Evolutionary conservation across 2,113 vertebrate genomes (phyloP).

Genomic region (Oncorhynchus gorbuscha): DNA sequence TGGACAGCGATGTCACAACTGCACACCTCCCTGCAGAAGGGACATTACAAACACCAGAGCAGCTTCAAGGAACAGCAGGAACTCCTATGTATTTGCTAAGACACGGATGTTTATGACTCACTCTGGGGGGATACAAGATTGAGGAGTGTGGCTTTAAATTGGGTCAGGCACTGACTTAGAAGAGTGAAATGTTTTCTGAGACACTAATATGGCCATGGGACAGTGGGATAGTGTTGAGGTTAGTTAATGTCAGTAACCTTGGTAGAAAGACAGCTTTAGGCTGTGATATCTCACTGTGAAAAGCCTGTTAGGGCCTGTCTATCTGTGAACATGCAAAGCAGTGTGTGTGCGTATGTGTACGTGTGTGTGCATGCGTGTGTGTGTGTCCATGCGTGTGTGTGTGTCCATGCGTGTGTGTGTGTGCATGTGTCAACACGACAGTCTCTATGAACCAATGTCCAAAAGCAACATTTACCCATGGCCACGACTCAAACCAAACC

Average conservation of each 20-base stretch:
- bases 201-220: background rate
- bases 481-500: background rate
- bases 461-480: conserved; percentile 2
- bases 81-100: too few species aligned
- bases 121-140: too few species aligned
- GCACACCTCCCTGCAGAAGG: background rate
- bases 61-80: background rate
- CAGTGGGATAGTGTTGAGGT: background rate
- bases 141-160: too few species aligned
- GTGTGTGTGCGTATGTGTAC: background rate
- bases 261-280: background rate
- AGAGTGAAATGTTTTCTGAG: background rate
- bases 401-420: too few species aligned
- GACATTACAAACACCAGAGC: background rate
- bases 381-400: background rate
- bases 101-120: too few species aligned
- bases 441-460: background rate
- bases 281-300: background rate
- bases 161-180: too few species aligned
- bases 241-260: background rate
- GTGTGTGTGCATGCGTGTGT: background rate
- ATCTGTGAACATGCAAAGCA: background rate
- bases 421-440: background rate
- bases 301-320: background rate
- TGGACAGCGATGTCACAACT: background rate